A percentile compares a stretch with the other conserved stretches of the same genome.
Conservation (phyloP, 2,113 vertebrate species). For the Bubo blakistoni region DNA sequence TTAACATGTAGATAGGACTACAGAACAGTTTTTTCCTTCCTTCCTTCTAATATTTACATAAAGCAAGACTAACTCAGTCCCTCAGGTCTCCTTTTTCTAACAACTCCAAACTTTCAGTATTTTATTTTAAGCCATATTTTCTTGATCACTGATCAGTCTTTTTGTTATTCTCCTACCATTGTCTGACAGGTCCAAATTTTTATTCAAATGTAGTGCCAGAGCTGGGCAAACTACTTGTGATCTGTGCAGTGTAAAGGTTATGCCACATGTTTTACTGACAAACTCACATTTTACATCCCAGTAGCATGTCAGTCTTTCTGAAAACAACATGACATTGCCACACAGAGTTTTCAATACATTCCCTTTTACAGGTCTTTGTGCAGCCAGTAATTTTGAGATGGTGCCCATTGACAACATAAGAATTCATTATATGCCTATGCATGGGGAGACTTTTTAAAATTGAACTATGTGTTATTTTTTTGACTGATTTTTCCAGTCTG, state of each 20-base stretch:
- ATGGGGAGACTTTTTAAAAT: neutral
- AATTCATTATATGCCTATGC: neutral
- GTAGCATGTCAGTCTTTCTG: neutral
- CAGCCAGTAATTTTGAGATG: neutral
- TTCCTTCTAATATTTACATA: neutral
- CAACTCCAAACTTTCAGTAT: neutral
- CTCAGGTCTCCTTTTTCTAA: neutral
- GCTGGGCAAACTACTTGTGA: neutral
- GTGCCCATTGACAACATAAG: neutral
- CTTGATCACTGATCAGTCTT: neutral
- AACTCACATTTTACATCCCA: neutral
- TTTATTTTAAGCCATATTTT: neutral
- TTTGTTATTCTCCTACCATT: neutral
- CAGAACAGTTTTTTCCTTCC: neutral
- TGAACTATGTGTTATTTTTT: neutral
- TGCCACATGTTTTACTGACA: neutral
- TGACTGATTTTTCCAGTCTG: neutral
- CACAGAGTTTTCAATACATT: neutral
- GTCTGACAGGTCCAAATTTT: neutral
- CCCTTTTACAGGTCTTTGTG: neutral
- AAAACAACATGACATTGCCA: neutral
- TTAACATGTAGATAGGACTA: neutral
- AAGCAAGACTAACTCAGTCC: neutral
- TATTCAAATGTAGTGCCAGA: neutral
- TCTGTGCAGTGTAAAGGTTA: neutral